phyloP scores from a whole-genome alignment of 37 sponge, comb jelly and placozoan species.

The Chondrilla cf. caribensis region DNA sequence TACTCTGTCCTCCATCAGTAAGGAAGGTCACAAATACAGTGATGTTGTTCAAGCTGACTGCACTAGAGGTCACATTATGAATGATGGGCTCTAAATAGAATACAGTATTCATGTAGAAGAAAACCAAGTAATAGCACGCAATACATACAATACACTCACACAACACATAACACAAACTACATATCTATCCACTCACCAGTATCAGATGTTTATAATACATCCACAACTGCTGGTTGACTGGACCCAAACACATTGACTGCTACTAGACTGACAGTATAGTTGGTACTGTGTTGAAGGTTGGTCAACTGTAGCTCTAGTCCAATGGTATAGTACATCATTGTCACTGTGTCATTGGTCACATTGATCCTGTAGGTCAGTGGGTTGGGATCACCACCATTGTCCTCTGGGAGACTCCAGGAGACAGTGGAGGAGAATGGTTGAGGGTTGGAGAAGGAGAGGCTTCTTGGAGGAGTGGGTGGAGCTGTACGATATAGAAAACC shows the following conservation, averaged over 20 bases:
- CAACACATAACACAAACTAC: neutral
- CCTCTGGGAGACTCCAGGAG: neutral
- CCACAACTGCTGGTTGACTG: neutral
- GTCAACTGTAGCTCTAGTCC: neutral
- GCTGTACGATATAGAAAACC: neutral
- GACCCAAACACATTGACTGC: neutral
- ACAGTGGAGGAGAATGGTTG: neutral
- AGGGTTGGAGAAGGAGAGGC: neutral
- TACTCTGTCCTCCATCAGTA: neutral
- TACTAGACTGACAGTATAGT: neutral
- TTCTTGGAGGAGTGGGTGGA: neutral
- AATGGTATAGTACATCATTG: neutral
- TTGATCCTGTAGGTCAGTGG: neutral
- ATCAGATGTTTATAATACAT: neutral
- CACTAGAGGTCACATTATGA: neutral
- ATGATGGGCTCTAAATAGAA: neutral
- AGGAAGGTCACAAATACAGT: neutral
- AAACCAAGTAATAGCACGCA: neutral
- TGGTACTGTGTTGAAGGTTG: neutral
- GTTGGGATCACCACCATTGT: neutral
- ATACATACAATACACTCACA: neutral
- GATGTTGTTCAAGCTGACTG: neutral
- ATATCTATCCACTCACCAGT: neutral
- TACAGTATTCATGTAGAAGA: neutral
- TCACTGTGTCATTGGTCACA: neutral